Percentiles rank a stretch among this genome's conserved stretches.
phyloP scores from a whole-genome alignment of 2,113 vertebrate genomes.

The Odontesthes bonariensis region DNA sequence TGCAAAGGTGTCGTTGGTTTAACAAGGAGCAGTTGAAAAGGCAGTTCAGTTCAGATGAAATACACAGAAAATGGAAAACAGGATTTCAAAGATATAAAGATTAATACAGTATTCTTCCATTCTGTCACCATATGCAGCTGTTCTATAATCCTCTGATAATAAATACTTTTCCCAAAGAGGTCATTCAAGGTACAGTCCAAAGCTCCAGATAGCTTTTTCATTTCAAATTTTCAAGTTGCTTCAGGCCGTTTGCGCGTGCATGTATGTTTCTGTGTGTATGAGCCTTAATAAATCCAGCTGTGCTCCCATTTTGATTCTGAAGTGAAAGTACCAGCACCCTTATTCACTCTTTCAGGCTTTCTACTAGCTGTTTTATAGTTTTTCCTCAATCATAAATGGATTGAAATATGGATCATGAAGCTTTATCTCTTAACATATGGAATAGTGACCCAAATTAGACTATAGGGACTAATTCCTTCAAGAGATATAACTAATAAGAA shows the following conservation, averaged over 20 bases:
- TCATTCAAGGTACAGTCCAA: not conserved
- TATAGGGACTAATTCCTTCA: not conserved
- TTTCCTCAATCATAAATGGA: not conserved
- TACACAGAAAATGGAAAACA: too few relatives aligned
- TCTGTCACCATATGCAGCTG: conserved; percentile 11
- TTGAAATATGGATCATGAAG: not conserved
- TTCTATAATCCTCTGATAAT: conserved; percentile 15
- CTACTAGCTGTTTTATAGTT: not conserved
- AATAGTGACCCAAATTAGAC: not conserved
- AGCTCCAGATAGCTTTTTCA: conserved; percentile 29
- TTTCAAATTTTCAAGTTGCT: conserved; percentile 10
- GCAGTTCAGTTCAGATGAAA: too few relatives aligned
- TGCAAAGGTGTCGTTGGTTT: too few relatives aligned
- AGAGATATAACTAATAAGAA: conserved; percentile 6
- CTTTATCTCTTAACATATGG: not conserved
- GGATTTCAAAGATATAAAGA: too few relatives aligned
- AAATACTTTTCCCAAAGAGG: conserved; percentile 22
- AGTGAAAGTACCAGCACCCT: not conserved
- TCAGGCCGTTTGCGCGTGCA: not conserved
- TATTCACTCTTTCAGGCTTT: conserved; percentile 2
- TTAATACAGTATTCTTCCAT: not conserved
- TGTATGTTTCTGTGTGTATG: not conserved
- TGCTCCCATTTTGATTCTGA: not conserved
- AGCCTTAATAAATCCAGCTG: conserved; percentile 6
- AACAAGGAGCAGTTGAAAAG: too few relatives aligned